phyloP scores from a whole-genome alignment of 92 coral and sea anemone genomes.

The Meandrina meandrites region DNA sequence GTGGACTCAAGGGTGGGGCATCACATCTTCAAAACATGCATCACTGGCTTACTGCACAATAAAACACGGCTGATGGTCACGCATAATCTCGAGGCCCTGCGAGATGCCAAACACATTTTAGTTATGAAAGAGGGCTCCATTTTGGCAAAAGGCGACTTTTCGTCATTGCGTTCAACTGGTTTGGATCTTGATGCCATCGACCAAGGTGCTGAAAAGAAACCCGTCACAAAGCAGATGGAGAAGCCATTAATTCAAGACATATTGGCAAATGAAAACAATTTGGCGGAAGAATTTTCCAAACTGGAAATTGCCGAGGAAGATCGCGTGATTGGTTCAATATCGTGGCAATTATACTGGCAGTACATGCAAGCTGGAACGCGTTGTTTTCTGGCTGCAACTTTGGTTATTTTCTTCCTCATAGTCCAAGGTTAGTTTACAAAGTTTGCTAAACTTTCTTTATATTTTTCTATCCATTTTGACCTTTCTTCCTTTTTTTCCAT shows the following conservation, averaged over 20 bases:
- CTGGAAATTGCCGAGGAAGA: constrained; percentile 41
- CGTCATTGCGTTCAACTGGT: background rate
- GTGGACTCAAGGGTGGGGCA: constrained; percentile 32
- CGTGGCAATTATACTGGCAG: constrained; percentile 47
- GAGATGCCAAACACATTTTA: constrained; percentile 6
- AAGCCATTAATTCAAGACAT: background rate
- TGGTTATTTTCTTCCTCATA: background rate
- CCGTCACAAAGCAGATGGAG: background rate
- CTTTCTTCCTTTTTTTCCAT: background rate
- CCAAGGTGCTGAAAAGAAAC: background rate
- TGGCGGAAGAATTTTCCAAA: background rate
- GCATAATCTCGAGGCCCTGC: constrained; percentile 1
- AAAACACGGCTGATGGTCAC: constrained; percentile 38
- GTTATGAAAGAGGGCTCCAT: constrained; percentile 24
- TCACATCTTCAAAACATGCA: constrained; percentile 21
- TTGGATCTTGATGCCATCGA: background rate
- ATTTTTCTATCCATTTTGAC: too few relatives aligned
- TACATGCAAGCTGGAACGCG: constrained; percentile 35
- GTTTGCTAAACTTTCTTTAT: too few relatives aligned
- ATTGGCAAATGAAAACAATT: background rate
- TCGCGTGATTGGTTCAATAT: constrained; percentile 33
- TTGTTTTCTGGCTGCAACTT: background rate
- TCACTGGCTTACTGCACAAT: background rate
- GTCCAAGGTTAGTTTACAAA: constrained; percentile 23
- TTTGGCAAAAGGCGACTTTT: background rate